phyloP scores from a whole-genome alignment of 2,888 invertebrate species.

The Rhogogaster chlorosoma region DNA sequence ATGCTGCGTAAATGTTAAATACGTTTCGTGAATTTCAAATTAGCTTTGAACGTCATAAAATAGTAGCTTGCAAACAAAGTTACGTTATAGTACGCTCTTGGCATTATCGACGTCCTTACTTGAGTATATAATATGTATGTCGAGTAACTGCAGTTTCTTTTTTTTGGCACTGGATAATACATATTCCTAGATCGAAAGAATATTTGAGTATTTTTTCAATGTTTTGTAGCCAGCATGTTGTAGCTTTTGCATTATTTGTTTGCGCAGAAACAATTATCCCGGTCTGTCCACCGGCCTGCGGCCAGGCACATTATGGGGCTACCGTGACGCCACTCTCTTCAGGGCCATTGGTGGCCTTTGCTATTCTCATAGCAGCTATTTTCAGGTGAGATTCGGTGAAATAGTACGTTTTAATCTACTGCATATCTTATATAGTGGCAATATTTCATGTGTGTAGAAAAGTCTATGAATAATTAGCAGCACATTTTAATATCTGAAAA shows the following conservation, averaged over 20 bases:
- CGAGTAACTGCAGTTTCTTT: conserved; percentile 15
- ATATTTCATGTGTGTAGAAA: not conserved
- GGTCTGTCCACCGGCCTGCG: conserved; percentile 96
- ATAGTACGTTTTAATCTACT: not conserved
- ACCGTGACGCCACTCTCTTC: conserved; percentile 80
- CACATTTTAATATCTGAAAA: not conserved
- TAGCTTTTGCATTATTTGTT: conserved; percentile 72
- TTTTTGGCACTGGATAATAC: not conserved
- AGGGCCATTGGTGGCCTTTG: conserved; percentile 75
- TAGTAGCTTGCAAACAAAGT: conserved; percentile 6
- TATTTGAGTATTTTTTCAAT: conserved; percentile 13
- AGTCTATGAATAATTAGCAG: not conserved
- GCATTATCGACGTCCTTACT: not conserved
- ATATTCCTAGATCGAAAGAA: not conserved
- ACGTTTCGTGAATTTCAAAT: not conserved
- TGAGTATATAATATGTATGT: not conserved
- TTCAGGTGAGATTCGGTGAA: conserved; percentile 72
- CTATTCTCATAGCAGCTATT: conserved; percentile 79
- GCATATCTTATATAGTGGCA: not conserved
- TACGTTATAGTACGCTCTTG: not conserved
- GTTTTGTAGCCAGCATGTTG: conserved; percentile 71
- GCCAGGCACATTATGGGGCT: conserved; percentile 83
- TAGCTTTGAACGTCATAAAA: not conserved
- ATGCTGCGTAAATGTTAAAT: not conserved
- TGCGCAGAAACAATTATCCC: conserved; percentile 92